These are phyloP conservation scores for Theocolax elegans DNA, from an alignment of 1,140 invertebrate genomes.

Conservation along the genomic window DNA sequence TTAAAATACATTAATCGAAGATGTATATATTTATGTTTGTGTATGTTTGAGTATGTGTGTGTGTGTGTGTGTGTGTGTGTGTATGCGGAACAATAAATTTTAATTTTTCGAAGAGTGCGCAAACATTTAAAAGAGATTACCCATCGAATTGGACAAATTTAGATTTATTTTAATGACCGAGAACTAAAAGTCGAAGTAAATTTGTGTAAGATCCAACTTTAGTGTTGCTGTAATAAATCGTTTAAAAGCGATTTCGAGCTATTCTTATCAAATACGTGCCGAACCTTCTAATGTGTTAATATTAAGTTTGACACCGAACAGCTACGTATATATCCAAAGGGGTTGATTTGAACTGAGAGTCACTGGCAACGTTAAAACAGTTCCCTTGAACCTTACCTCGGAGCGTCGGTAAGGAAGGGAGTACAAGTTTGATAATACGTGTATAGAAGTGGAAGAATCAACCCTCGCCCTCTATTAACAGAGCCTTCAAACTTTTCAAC, in stretches of 20 bases:
- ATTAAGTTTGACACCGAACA: slow-evolving; percentile 2
- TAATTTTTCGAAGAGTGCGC: not conserved
- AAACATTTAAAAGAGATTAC: not conserved
- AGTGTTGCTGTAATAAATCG: slow-evolving; percentile 55
- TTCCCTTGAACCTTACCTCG: slow-evolving; percentile 10
- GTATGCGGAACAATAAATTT: not conserved
- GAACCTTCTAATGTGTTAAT: slow-evolving; percentile 49
- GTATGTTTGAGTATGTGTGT: too few species aligned
- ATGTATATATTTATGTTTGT: too few species aligned
- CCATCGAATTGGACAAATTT: slow-evolving; percentile 45
- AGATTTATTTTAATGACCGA: slow-evolving; percentile 49
- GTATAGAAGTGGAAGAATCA: not conserved
- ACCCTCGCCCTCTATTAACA: slow-evolving; percentile 47
- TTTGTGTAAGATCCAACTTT: slow-evolving; percentile 34
- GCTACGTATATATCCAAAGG: not conserved
- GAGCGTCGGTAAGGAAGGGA: slow-evolving; percentile 48
- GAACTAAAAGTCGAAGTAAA: slow-evolving; percentile 1
- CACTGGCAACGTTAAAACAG: slow-evolving; percentile 49
- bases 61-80: too few species aligned
- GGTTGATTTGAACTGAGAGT: slow-evolving; percentile 45
- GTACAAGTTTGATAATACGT: not conserved
- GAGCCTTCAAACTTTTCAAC: slow-evolving; percentile 27
- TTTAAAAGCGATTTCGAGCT: slow-evolving; percentile 49
- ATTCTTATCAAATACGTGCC: slow-evolving; percentile 51
- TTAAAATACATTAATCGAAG: too few species aligned